Conservation (phyloP, 2,113 vertebrate species). For the Tinamus guttatus region DNA sequence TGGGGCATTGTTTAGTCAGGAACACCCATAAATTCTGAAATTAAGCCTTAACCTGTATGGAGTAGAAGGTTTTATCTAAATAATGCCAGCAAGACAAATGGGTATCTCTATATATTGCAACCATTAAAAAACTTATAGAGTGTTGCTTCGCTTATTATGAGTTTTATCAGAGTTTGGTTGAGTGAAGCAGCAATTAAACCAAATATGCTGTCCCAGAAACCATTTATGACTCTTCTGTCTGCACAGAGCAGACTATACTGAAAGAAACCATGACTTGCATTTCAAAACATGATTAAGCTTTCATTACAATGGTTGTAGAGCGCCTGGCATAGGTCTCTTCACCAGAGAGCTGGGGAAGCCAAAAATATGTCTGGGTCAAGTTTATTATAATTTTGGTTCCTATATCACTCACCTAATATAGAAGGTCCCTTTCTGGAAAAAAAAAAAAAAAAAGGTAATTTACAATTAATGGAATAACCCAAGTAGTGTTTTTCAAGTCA, state of each 20-base stretch:
- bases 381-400: neutral
- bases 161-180: slow-evolving; percentile 25
- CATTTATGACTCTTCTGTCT: slow-evolving; percentile 3
- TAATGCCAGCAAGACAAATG: slow-evolving; percentile 33
- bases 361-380: neutral
- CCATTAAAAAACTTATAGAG: neutral
- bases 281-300: slow-evolving; percentile 2
- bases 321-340: neutral
- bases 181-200: slow-evolving; percentile 23
- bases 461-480: neutral
- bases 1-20: neutral
- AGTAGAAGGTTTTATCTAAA: neutral
- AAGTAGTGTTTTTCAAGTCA: neutral
- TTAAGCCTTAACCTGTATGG: neutral
- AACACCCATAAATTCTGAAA: slow-evolving; percentile 2
- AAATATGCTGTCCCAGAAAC: slow-evolving; percentile 31
- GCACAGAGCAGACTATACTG: neutral
- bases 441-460: neutral
- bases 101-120: neutral
- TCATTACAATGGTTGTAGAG: neutral
- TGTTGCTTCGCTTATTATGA: slow-evolving; percentile 22
- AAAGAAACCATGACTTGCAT: neutral
- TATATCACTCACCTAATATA: neutral
- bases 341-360: neutral
- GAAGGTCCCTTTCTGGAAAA: neutral